Percentiles rank a stretch among this genome's conserved stretches.
phyloP scores from a whole-genome alignment of 2,113 vertebrate genomes.

The Menura novaehollandiae region DNA sequence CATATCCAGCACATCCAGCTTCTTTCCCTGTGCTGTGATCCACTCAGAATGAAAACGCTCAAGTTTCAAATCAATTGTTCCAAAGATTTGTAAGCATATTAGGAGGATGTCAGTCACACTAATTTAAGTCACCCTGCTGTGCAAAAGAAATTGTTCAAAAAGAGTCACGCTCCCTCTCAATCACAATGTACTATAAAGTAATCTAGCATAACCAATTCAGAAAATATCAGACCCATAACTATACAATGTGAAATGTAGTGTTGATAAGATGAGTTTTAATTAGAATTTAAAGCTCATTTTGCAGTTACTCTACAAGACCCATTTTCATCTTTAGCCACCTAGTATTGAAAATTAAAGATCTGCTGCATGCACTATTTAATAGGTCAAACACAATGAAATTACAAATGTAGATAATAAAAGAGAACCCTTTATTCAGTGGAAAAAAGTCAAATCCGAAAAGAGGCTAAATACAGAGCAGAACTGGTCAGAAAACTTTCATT shows the following conservation, averaged over 20 bases:
- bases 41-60: not conserved
- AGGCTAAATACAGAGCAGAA: not conserved
- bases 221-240: constrained; percentile 19
- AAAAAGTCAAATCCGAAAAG: not conserved
- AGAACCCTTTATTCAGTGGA: not conserved
- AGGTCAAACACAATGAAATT: not conserved
- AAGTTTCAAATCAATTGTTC: constrained; percentile 10
- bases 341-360: not conserved
- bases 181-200: not conserved
- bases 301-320: not conserved
- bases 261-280: constrained; percentile 34
- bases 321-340: not conserved
- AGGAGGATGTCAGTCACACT: not conserved
- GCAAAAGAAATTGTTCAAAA: constrained; percentile 7
- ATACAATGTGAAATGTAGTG: not conserved
- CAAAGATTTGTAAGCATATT: constrained; percentile 1
- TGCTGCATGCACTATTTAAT: not conserved
- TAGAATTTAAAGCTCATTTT: constrained; percentile 28
- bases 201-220: not conserved
- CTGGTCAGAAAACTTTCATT: not conserved
- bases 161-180: not conserved
- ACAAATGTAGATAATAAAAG: not conserved
- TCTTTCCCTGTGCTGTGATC: not conserved
- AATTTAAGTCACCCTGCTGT: constrained; percentile 11
- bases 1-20: not conserved